Conservation (phyloP, 2,888 invertebrate genomes). For the Capitulum mitella region DNA sequence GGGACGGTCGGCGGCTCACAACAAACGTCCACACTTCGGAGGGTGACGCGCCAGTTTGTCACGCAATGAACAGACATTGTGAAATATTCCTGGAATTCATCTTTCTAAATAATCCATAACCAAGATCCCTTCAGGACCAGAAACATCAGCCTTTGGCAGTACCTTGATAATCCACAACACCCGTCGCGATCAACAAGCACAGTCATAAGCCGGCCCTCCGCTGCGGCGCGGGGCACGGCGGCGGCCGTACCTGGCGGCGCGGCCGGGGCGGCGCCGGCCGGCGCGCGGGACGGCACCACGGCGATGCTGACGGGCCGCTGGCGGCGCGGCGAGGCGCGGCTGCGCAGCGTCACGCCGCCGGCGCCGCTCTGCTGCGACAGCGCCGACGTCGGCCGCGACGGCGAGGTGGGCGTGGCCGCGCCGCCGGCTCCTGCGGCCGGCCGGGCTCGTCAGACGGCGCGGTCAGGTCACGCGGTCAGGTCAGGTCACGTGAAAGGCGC, state of each 20-base stretch:
- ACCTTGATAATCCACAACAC: no score
- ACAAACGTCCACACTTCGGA: no score
- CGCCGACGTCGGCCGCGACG: conserved; percentile 76
- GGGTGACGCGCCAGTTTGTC: no score
- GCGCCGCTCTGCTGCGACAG: conserved; percentile 63
- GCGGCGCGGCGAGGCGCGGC: conserved; percentile 48
- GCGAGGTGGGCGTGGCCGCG: conserved; percentile 62
- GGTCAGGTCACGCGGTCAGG: not conserved
- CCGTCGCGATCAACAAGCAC: no score
- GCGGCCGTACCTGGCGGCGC: not conserved
- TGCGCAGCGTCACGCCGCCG: conserved; percentile 50
- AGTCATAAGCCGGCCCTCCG: no score
- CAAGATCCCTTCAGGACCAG: no score
- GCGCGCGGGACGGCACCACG: conserved; percentile 49
- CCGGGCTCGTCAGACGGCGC: not conserved
- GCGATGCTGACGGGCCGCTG: conserved; percentile 63
- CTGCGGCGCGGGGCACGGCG: not conserved
- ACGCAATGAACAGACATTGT: no score
- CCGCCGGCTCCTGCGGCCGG: conserved; percentile 39
- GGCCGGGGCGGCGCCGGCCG: not conserved
- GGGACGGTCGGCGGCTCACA: not conserved
- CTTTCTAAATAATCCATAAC: no score
- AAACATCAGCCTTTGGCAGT: no score
- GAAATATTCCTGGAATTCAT: no score
- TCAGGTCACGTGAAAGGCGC: no score